Evolutionary conservation across 2,888 invertebrate genomes (phyloP), one percentile per base, ranked within the genome.

Genomic region (Drosophila greeni): DNA sequence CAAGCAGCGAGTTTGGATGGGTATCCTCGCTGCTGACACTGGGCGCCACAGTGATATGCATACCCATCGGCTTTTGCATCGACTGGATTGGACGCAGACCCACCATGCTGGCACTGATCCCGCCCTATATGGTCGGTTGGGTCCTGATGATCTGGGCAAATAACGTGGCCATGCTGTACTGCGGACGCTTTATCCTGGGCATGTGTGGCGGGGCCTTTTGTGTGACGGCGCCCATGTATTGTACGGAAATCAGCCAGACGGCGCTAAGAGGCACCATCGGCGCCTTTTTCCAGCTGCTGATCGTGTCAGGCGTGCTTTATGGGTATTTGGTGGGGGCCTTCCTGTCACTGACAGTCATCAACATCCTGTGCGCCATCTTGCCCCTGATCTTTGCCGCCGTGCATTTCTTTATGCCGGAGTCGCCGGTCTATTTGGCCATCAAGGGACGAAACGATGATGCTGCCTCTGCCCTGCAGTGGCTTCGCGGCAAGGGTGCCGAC

Each of bases 361-460:
- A 82, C 23, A 78, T 87, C 24, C 52, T 83, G 29, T 81, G 84
- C 45, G 79, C 73, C 16, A 57, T 82, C 3, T 36, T 87, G 42
- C 86, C 96, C 0, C 79, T 95, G 0, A 80, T 95, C 5, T 94
- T 95, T 72, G 92, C 92, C 0, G 74, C 90, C 0, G 88, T 93
- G 0, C 94, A 95, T 87, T 91, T 93, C 79, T 93, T 94, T 75
- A 94, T 96, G 92, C 97, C 96, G 0, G 97, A 97, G 87, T 93
- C 94, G 2, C 97, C 97, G 0, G 91, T 92, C 20, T 94, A 91
- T 83, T 89, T 92, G 58, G 90, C 94, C 48, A 70, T 72, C 34
- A 93, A 92, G 80, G 91, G 91, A 0, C 90, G 90, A 31, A 88
- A 91, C 14, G 91, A 91, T 0, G 92, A 92, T 51, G 96, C 96